Conservation (phyloP, 64 coral and sea anemone species). For the Cladopsammia gracilis region DNA sequence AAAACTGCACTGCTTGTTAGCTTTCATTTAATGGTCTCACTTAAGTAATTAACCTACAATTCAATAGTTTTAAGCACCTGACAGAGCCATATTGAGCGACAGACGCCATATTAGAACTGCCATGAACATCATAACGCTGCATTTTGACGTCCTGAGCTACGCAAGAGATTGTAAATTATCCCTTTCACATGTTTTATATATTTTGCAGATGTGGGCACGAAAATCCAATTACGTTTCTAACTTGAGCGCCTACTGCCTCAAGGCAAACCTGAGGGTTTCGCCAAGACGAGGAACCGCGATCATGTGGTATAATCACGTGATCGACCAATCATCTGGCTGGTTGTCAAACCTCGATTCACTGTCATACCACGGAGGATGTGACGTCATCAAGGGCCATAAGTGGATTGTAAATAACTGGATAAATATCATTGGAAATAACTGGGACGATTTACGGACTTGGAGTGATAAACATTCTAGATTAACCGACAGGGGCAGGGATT, state of each 20-base stretch:
- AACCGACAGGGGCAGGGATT: not conserved
- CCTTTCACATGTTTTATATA: too few relatives aligned
- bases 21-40: too few relatives aligned
- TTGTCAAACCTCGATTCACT: slow-evolving; percentile 68
- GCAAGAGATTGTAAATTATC: too few relatives aligned
- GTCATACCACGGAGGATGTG: slow-evolving; percentile 93
- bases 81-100: too few relatives aligned
- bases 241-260: slow-evolving; percentile 76
- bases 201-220: not conserved
- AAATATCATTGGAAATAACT: slow-evolving; percentile 83
- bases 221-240: slow-evolving; percentile 79
- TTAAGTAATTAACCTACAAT: too few relatives aligned
- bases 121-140: too few relatives aligned
- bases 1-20: too few relatives aligned
- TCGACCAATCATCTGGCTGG: slow-evolving; percentile 60
- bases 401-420: slow-evolving; percentile 96
- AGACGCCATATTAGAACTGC: too few relatives aligned
- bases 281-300: slow-evolving; percentile 82
- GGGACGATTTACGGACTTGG: slow-evolving; percentile 82
- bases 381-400: slow-evolving; percentile 87
- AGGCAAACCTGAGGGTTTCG: slow-evolving; percentile 76
- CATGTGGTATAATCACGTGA: slow-evolving; percentile 97
- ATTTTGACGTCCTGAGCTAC: too few relatives aligned
- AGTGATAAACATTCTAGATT: slow-evolving; percentile 29
- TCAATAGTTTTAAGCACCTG: too few relatives aligned